Evolutionary conservation across 2,797 vertebrate genomes (phyloP), one percentile per base, ranked within the genome.

Genomic region (Zenarchopterus dispar): DNA sequence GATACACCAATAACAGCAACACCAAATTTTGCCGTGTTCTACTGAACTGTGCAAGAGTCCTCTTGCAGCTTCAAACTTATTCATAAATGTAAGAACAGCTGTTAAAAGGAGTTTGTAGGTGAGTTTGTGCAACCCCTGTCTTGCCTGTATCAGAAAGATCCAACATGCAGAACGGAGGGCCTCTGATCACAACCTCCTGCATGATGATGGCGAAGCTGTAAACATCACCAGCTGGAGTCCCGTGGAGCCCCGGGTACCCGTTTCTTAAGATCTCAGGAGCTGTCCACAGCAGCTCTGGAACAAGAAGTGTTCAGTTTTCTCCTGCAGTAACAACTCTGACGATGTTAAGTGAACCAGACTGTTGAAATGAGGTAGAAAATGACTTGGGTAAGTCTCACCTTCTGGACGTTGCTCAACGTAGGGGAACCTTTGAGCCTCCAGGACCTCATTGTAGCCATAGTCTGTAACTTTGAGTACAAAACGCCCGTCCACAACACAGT

Each of bases 191-290:
- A 67, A 94, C 91, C 72, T 95, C 93, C 75, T 95, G 94, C 90
- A 93, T 90, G 67, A 95, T 88, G 80, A 94, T 93, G 45, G 92
- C 75, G 8, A 94, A 95, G 80, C 94, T 94, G 86, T 93, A 94
- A 24, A 94, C 86, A 6, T 95, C 94, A 1, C 89, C 90, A 0
- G 67, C 15, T 0, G 62, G 42, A 28, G 85, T 87, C 19, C 92
- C 90, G 0, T 75, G 58, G 3, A 90, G 57, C n/a, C 87, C 87
- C 0, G 88, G 72, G 7, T 85, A 75, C 0, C 79, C 62, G 0
- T 55, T 67, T 59, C 93, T 85, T 42, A 95, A 67, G 67, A 94
- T 86, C 86, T 95, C 94, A 19, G 94, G 93, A 48, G 93, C 90
- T 0, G 92, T 95, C 93, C 94, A 95, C 54, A 94, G 64, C 47